Conservation (phyloP, 2,113 vertebrate genomes). For the Larimichthys polyactis region DNA sequence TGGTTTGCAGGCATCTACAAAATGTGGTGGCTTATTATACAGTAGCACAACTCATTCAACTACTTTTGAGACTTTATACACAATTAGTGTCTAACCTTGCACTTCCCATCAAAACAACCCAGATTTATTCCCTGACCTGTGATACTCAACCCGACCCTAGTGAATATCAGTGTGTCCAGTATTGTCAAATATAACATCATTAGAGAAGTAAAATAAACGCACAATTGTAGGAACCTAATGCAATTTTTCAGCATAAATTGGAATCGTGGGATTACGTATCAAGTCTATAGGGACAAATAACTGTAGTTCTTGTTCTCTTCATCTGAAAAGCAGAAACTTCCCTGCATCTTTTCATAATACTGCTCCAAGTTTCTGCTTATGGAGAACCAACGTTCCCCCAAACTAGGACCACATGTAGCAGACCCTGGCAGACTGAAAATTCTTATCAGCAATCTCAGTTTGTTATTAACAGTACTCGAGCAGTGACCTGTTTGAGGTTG, state of each 20-base stretch:
- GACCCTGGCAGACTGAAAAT: not conserved
- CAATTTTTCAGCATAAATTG: not conserved
- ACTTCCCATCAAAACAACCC: not conserved
- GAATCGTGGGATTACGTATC: not conserved
- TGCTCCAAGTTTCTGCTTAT: not conserved
- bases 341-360: not conserved
- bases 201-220: not conserved
- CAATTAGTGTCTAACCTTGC: too few species aligned
- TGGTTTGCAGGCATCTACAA: not conserved
- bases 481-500: constrained; percentile 24
- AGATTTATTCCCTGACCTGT: not conserved
- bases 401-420: constrained; percentile 23
- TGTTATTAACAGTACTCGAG: constrained; percentile 18
- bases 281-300: not conserved
- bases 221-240: not conserved
- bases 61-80: not conserved
- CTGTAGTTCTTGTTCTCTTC: not conserved
- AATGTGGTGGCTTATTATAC: not conserved
- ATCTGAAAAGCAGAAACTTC: not conserved
- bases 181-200: not conserved
- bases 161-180: not conserved
- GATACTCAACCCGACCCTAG: not conserved
- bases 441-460: constrained; percentile 21
- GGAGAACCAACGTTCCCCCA: not conserved
- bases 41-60: not conserved